Evolutionary conservation across 2,113 vertebrate species (phyloP).

Genomic region (Gambusia affinis): DNA sequence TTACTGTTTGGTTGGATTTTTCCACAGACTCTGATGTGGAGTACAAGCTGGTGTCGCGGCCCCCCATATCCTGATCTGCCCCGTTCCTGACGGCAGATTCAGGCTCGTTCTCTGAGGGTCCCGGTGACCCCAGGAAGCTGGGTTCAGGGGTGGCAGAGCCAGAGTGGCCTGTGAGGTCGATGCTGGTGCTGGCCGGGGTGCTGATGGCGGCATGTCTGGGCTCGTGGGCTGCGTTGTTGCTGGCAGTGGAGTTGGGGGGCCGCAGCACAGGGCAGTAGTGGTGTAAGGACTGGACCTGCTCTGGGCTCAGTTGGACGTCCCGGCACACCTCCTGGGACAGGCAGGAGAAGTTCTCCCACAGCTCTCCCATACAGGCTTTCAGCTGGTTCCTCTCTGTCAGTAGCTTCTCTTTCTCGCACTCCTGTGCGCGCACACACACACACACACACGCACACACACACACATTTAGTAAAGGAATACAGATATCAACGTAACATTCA

Average conservation of each 20-base stretch:
- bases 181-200: constrained; percentile 78
- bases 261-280: constrained; percentile 94
- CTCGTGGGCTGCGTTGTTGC: constrained; percentile 76
- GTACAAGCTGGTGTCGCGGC: constrained; percentile 67
- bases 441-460: too few relatives aligned
- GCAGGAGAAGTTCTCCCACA: constrained; percentile 98
- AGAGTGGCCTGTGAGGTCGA: constrained; percentile 78
- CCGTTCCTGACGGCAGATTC: constrained; percentile 75
- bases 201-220: constrained; percentile 56
- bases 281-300: constrained; percentile 95
- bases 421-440: constrained; percentile 75
- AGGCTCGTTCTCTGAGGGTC: constrained; percentile 82
- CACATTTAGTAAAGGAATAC: too few relatives aligned
- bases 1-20: constrained; percentile 93
- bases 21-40: constrained; percentile 84
- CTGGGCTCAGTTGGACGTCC: constrained; percentile 93
- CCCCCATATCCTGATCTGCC: constrained; percentile 76
- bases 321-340: constrained; percentile 98
- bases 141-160: constrained; percentile 84
- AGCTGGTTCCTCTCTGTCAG: constrained; percentile 97
- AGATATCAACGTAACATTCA: too few relatives aligned
- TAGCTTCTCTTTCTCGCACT: constrained; percentile 96
- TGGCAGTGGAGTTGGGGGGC: constrained; percentile 80
- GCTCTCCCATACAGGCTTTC: constrained; percentile 97
- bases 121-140: constrained; percentile 82